Evolutionary conservation across 2,888 invertebrate genomes (phyloP).

Genomic region (Siphonodentalium dalli): DNA sequence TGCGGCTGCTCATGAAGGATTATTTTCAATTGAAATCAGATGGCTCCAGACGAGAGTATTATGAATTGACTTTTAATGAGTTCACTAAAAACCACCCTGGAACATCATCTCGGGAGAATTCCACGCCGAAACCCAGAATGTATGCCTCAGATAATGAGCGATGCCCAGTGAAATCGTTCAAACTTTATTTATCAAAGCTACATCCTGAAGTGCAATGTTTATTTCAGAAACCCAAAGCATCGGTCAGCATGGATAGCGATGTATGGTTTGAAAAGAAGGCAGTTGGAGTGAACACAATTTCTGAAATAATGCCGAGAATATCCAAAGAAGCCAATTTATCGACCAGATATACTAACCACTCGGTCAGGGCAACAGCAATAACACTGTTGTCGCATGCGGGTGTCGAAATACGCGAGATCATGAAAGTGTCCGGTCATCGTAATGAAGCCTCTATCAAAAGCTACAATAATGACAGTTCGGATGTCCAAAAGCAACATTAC

Average conservation of each 20-base stretch:
- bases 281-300: slow-evolving; percentile 3
- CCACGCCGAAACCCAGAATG: slow-evolving; percentile 11
- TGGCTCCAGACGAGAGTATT: too few relatives aligned
- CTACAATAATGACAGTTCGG: slow-evolving; percentile 11
- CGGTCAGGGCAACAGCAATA: slow-evolving; percentile 17
- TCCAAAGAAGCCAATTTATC: slow-evolving; percentile 9
- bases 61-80: too few relatives aligned
- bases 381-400: slow-evolving; percentile 12
- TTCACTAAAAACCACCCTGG: too few relatives aligned
- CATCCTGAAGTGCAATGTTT: slow-evolving; percentile 2
- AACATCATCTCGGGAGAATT: too few relatives aligned
- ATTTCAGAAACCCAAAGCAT: slow-evolving; percentile 6
- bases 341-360: slow-evolving; percentile 15
- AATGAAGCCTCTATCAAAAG: slow-evolving; percentile 2
- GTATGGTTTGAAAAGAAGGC: slow-evolving; percentile 11
- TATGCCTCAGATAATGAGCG: slow-evolving; percentile 2
- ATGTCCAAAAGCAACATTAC: slow-evolving; percentile 10
- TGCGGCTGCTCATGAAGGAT: too few relatives aligned
- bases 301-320: slow-evolving; percentile 11
- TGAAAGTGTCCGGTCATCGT: slow-evolving; percentile 13
- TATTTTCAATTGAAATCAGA: too few relatives aligned
- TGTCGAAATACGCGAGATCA: slow-evolving; percentile 13
- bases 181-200: slow-evolving; percentile 9
- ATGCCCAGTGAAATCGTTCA: slow-evolving; percentile 7
- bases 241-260: neutral